Evolutionary conservation across 2,113 vertebrate genomes (phyloP).

Genomic region (Sciurus niger): DNA sequence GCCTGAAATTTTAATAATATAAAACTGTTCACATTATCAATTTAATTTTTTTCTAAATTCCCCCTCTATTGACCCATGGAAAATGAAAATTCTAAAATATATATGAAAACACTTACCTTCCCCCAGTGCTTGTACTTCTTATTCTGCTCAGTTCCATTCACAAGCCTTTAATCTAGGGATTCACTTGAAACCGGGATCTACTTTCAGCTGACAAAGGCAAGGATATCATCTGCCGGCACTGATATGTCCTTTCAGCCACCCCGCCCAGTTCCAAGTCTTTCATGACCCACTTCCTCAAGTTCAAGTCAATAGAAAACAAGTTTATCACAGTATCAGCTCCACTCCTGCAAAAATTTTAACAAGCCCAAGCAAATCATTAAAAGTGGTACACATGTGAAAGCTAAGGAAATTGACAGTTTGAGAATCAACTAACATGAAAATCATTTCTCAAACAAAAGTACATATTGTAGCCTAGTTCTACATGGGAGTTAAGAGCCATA

Average conservation of each 20-base stretch:
- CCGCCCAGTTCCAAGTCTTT: neutral
- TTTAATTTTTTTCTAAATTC: constrained; percentile 62
- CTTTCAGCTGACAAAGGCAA: neutral
- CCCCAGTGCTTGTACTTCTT: neutral
- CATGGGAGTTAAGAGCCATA: neutral
- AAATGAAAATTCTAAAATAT: constrained; percentile 50
- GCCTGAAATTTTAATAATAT: constrained; percentile 48
- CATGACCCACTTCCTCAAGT: neutral
- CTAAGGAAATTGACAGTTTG: neutral
- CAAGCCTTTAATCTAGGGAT: neutral
- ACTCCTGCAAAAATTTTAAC: neutral
- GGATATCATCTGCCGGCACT: neutral
- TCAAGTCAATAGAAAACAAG: neutral
- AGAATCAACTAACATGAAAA: constrained; percentile 21
- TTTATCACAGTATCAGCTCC: neutral
- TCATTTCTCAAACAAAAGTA: neutral
- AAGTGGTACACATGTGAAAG: neutral
- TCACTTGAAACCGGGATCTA: neutral
- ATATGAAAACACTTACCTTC: neutral
- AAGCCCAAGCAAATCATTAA: neutral
- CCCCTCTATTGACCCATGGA: neutral
- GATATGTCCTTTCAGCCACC: neutral
- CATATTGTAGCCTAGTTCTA: neutral
- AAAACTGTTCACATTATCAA: constrained; percentile 24
- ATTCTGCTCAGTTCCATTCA: neutral